Conservation (phyloP, 2,113 vertebrate species). For the Gasterosteus aculeatus region DNA sequence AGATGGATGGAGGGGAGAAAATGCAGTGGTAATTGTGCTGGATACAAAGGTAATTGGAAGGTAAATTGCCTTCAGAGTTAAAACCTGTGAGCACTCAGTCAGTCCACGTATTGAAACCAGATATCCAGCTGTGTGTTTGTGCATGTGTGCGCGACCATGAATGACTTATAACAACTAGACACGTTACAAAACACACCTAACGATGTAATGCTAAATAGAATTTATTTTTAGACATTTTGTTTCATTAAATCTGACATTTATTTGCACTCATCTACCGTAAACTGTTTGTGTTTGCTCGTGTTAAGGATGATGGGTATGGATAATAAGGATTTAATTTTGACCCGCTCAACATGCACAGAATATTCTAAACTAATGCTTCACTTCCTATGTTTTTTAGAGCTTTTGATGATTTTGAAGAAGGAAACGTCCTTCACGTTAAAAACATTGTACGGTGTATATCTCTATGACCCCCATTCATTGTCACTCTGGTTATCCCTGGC, state of each 20-base stretch:
- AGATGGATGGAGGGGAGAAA: constrained; percentile 59
- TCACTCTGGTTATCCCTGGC: background rate
- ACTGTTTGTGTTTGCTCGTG: background rate
- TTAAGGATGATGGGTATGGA: background rate
- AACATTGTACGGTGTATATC: background rate
- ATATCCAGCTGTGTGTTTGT: constrained; percentile 20
- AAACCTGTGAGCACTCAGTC: constrained; percentile 50
- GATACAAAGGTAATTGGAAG: constrained; percentile 72
- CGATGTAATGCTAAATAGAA: constrained; percentile 16
- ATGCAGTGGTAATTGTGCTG: constrained; percentile 67
- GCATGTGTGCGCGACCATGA: background rate
- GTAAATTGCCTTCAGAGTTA: constrained; percentile 72
- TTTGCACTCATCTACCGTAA: constrained; percentile 10
- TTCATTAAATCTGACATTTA: constrained; percentile 29
- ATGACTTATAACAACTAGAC: constrained; percentile 22
- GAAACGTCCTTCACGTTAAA: background rate
- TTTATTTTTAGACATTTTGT: constrained; percentile 6
- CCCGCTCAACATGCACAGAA: background rate
- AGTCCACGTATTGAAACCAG: constrained; percentile 34
- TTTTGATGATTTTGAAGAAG: background rate
- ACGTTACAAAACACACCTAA: constrained; percentile 17
- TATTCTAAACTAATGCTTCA: background rate
- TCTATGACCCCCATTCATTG: background rate
- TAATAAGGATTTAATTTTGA: background rate
- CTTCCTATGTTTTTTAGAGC: background rate